Evolutionary conservation across 2,797 vertebrate species (phyloP).

Genomic region (Eutrigla gurnardus): DNA sequence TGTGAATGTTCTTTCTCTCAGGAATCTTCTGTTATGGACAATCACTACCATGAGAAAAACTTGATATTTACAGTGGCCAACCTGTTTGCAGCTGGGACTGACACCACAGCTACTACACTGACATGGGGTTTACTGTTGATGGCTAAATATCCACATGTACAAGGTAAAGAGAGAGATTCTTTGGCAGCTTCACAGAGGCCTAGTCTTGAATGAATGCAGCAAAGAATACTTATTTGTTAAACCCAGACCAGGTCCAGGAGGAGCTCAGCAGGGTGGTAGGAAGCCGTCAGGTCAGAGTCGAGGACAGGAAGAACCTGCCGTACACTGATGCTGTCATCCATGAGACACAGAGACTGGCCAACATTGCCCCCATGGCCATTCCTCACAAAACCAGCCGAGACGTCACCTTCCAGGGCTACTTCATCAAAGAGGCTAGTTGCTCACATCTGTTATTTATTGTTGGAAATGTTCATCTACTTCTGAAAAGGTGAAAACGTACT

Average conservation of each 20-base stretch:
- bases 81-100: conserved; percentile 81
- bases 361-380: conserved; percentile 57
- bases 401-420: conserved; percentile 73
- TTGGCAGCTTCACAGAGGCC: not conserved
- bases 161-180: conserved; percentile 60
- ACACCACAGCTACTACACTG: conserved; percentile 76
- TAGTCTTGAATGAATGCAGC: not conserved
- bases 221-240: not conserved
- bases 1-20: conserved; percentile 1
- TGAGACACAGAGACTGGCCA: conserved; percentile 72
- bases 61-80: conserved; percentile 54
- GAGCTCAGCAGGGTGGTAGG: conserved; percentile 70
- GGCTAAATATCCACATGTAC: conserved; percentile 80
- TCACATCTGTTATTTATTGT: not conserved
- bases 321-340: conserved; percentile 77
- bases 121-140: conserved; percentile 77
- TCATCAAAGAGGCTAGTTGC: conserved; percentile 69
- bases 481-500: not conserved
- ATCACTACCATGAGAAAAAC: conserved; percentile 67
- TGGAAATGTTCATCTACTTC: not conserved
- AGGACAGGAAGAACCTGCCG: conserved; percentile 71
- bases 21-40: conserved; percentile 43
- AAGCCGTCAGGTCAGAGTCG: conserved; percentile 46
- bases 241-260: conserved; percentile 70
- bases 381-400: conserved; percentile 71